phyloP scores from a whole-genome alignment of 2,797 vertebrate genomes.

The Neoniphon sammara region DNA sequence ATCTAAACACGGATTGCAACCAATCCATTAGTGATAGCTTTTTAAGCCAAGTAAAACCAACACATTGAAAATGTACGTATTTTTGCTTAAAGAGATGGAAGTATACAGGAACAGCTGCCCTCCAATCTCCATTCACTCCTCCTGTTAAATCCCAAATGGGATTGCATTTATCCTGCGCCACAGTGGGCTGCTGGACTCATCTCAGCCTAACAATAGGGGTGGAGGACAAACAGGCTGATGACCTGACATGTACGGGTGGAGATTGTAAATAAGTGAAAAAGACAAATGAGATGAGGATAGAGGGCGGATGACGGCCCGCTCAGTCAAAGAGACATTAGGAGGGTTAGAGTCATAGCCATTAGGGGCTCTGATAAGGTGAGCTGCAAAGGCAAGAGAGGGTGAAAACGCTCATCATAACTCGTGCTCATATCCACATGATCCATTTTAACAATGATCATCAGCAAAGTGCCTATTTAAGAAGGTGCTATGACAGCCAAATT shows the following conservation, averaged over 20 bases:
- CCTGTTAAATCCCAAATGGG: slow-evolving; percentile 68
- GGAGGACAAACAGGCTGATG: slow-evolving; percentile 63
- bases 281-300: slow-evolving; percentile 61
- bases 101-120: slow-evolving; percentile 44
- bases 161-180: slow-evolving; percentile 63
- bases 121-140: slow-evolving; percentile 56
- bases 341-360: slow-evolving; percentile 25
- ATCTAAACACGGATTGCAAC: slow-evolving; percentile 16
- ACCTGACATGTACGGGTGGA: slow-evolving; percentile 60
- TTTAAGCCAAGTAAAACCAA: neutral
- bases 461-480: slow-evolving; percentile 1
- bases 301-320: slow-evolving; percentile 44
- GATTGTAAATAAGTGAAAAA: slow-evolving; percentile 59
- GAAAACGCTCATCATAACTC: slow-evolving; percentile 2
- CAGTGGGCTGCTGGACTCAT: slow-evolving; percentile 60
- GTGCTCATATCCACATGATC: slow-evolving; percentile 4
- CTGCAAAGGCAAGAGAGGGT: slow-evolving; percentile 19
- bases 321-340: slow-evolving; percentile 46
- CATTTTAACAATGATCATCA: slow-evolving; percentile 19
- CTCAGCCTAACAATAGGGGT: slow-evolving; percentile 65
- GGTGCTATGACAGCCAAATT: slow-evolving; percentile 5
- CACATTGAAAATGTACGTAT: slow-evolving; percentile 13
- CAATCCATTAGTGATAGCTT: slow-evolving; percentile 13
- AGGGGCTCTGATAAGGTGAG: slow-evolving; percentile 14
- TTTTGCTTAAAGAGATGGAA: slow-evolving; percentile 23